Conservation (phyloP, 2,797 vertebrate genomes). For the Pristis pectinata region DNA sequence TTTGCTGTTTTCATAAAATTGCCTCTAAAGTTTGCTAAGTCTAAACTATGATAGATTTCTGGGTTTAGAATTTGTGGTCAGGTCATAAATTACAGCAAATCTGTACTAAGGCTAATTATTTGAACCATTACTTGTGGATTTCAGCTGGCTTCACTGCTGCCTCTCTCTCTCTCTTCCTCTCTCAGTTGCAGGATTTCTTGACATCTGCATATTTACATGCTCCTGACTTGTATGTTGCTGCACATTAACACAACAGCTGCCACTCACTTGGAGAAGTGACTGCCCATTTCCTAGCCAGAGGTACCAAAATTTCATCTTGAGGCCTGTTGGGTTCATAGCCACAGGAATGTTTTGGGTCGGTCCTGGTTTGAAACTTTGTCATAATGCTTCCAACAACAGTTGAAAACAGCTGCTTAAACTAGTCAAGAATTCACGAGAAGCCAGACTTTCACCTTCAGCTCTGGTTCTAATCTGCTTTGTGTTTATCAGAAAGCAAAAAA, state of each 20-base stretch:
- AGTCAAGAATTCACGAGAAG: not conserved
- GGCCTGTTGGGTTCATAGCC: not conserved
- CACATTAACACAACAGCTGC: not conserved
- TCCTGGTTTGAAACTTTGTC: not conserved
- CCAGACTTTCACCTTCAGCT: not conserved
- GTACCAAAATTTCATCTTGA: not conserved
- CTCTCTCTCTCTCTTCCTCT: not conserved
- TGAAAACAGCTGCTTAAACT: not conserved
- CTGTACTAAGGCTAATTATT: not conserved
- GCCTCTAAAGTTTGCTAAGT: too few relatives aligned
- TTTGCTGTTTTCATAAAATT: conserved; percentile 15
- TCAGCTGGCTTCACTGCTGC: not conserved
- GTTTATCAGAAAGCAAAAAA: not conserved
- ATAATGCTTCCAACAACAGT: not conserved
- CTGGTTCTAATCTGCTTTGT: not conserved
- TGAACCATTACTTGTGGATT: not conserved
- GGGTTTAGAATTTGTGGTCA: not conserved
- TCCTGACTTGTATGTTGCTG: not conserved
- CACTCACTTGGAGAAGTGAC: not conserved
- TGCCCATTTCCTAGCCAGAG: not conserved
- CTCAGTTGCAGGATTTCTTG: not conserved
- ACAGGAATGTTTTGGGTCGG: conserved; percentile 23
- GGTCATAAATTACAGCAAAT: not conserved
- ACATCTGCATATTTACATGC: not conserved
- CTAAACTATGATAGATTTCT: not conserved